Percentiles rank a stretch among this genome's conserved stretches.
phyloP scores from a whole-genome alignment of 2,113 vertebrate genomes.

The Sminthopsis crassicaudata region DNA sequence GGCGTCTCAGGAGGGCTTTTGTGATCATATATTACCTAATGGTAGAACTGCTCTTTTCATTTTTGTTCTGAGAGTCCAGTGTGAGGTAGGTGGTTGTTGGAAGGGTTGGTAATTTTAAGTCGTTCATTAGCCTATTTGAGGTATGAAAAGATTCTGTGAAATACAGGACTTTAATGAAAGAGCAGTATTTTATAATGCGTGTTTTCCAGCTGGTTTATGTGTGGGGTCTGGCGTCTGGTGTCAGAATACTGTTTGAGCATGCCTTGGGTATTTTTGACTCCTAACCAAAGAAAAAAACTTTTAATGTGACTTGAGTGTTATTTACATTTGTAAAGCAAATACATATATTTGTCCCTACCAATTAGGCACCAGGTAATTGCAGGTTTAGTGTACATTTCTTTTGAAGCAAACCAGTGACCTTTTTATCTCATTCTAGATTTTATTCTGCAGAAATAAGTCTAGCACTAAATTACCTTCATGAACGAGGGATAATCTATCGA shows the following conservation, averaged over 20 bases:
- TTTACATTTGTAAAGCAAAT: background rate
- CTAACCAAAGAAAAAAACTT: constrained; percentile 3
- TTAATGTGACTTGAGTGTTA: constrained; percentile 15
- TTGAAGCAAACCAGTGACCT: constrained; percentile 48
- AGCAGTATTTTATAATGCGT: background rate
- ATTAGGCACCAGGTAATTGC: background rate
- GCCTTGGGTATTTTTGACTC: background rate
- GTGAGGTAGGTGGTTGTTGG: background rate
- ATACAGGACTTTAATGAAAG: background rate
- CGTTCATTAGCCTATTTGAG: background rate
- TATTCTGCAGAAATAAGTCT: constrained; percentile 99
- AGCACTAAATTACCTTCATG: constrained; percentile 98
- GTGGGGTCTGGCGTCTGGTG: background rate
- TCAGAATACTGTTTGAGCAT: background rate
- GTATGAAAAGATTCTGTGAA: background rate
- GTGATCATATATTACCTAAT: constrained; percentile 21
- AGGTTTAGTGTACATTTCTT: constrained; percentile 23
- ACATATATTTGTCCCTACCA: background rate
- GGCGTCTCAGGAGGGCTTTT: background rate
- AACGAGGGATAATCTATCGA: constrained; percentile 98
- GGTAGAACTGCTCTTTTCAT: constrained; percentile 36
- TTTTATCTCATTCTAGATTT: constrained; percentile 88
- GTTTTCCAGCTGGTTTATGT: background rate
- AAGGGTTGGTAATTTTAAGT: background rate
- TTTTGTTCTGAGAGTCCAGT: constrained; percentile 32